These are phyloP conservation scores for Vicugna pacos DNA, from an alignment of 2,113 vertebrate genomes.

Conservation along the genomic window DNA sequence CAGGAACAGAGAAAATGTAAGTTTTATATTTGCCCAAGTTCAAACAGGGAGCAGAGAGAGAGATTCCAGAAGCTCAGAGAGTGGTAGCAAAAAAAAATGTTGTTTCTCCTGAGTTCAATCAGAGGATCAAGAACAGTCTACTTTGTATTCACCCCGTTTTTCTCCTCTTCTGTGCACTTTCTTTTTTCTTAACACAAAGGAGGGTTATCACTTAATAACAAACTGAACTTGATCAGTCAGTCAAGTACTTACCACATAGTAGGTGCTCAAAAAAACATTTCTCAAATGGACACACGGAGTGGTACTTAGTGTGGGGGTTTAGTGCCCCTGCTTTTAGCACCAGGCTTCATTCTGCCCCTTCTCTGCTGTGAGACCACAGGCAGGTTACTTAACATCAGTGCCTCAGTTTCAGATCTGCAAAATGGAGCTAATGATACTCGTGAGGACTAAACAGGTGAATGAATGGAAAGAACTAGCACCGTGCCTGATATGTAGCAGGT, in stretches of 20 bases:
- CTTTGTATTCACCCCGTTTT: background rate
- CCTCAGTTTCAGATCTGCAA: conserved; percentile 1
- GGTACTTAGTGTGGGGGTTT: background rate
- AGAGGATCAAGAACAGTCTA: background rate
- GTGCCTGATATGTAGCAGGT: rapidly evolving
- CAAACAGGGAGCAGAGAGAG: conserved; percentile 66
- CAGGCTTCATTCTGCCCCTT: background rate
- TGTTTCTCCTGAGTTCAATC: conserved; percentile 21
- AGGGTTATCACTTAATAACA: background rate
- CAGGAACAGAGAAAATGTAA: conserved; percentile 61
- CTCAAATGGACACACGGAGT: background rate
- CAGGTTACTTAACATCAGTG: background rate
- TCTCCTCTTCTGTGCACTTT: background rate
- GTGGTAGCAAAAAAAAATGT: background rate
- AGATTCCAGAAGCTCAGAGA: conserved; percentile 66
- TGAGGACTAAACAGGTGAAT: background rate
- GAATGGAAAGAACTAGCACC: background rate
- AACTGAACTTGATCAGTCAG: background rate
- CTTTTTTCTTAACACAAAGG: background rate
- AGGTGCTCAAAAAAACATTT: background rate
- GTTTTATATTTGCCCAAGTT: conserved; percentile 74
- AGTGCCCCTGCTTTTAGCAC: background rate
- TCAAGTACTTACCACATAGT: background rate
- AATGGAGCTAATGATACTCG: background rate
- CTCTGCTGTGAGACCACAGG: background rate